Evolutionary conservation across 2,797 vertebrate species (phyloP).

Genomic region (Gymnopithys bicolor): DNA sequence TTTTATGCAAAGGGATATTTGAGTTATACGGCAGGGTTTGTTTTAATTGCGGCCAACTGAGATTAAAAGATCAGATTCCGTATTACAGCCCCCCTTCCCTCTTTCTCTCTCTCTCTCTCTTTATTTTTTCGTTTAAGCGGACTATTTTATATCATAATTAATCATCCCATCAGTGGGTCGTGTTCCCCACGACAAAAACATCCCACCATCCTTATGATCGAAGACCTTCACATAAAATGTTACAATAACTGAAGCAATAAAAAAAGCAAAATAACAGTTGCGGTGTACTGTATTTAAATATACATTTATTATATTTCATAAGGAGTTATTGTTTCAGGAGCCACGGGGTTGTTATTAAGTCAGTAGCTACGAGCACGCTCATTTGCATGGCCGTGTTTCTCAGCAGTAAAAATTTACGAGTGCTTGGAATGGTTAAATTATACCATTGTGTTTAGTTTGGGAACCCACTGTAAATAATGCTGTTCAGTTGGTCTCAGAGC

Average conservation of each 20-base stretch:
- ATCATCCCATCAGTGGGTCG: conserved; percentile 81
- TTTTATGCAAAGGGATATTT: conserved; percentile 91
- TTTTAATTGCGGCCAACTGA: conserved; percentile 85
- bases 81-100: neutral
- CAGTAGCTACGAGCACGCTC: conserved; percentile 70
- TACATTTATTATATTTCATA: conserved; percentile 83
- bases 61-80: conserved; percentile 79
- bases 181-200: conserved; percentile 55
- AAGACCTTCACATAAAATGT: conserved; percentile 80
- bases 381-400: conserved; percentile 75
- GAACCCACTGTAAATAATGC: conserved; percentile 77
- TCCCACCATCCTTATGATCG: conserved; percentile 32
- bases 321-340: conserved; percentile 82
- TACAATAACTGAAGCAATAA: conserved; percentile 81
- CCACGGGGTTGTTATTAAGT: conserved; percentile 76
- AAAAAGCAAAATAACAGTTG: conserved; percentile 75
- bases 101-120: neutral
- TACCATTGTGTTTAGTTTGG: conserved; percentile 82
- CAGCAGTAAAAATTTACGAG: conserved; percentile 83
- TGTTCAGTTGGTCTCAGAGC: conserved; percentile 35
- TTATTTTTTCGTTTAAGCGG: conserved; percentile 63
- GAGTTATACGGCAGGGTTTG: conserved; percentile 87
- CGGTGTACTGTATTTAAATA: conserved; percentile 80
- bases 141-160: conserved; percentile 87
- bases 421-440: conserved; percentile 82